phyloP scores from a whole-genome alignment of 2,797 vertebrate species.

The Pseudomugil gertrudae region DNA sequence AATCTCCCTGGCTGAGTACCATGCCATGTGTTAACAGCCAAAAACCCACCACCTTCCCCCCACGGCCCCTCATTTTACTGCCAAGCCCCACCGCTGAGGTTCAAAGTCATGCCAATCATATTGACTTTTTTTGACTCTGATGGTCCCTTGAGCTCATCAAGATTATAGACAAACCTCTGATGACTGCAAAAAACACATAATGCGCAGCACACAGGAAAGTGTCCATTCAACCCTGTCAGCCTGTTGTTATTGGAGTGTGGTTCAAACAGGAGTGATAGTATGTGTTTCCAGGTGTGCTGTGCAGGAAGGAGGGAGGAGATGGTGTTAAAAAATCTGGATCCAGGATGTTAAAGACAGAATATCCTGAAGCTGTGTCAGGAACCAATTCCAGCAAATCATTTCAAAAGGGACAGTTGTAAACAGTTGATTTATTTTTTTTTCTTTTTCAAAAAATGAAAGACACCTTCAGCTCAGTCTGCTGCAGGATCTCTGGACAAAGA shows the following conservation, averaged over 20 bases:
- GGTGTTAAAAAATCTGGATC: slow-evolving; percentile 37
- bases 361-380: slow-evolving; percentile 73
- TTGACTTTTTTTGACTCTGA: slow-evolving; percentile 72
- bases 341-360: slow-evolving; percentile 72
- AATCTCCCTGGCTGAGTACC: slow-evolving; percentile 83
- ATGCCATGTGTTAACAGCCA: slow-evolving; percentile 82
- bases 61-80: slow-evolving; percentile 36
- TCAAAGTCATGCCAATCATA: slow-evolving; percentile 81
- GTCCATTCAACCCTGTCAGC: slow-evolving; percentile 32
- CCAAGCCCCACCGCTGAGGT: slow-evolving; percentile 74
- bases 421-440: slow-evolving; percentile 27
- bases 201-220: slow-evolving; percentile 32
- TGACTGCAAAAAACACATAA: slow-evolving; percentile 49
- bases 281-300: slow-evolving; percentile 52
- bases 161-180: slow-evolving; percentile 54
- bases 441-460: slow-evolving; percentile 66
- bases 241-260: slow-evolving; percentile 30
- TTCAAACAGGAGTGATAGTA: slow-evolving; percentile 51
- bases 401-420: slow-evolving; percentile 76
- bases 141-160: slow-evolving; percentile 54
- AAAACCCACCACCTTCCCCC: slow-evolving; percentile 38
- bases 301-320: slow-evolving; percentile 21
- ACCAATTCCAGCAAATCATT: slow-evolving; percentile 79
- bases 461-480: slow-evolving; percentile 64
- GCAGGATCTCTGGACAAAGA: slow-evolving; percentile 40